These are phyloP conservation scores for Clunio marinus DNA, from an alignment of 2,888 invertebrate species.

Conservation along the genomic window DNA sequence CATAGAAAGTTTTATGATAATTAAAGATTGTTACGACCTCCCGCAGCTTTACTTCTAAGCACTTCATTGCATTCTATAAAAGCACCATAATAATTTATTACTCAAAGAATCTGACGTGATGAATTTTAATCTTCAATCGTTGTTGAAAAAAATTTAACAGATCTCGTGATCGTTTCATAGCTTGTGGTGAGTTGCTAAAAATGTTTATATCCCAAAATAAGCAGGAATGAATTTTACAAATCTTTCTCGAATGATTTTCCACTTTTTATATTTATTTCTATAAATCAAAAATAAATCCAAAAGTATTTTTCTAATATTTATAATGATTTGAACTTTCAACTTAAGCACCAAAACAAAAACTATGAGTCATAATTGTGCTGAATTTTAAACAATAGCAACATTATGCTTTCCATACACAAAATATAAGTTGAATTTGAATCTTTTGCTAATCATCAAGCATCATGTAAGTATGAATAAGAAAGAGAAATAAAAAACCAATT, in stretches of 20 bases:
- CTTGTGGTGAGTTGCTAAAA: too few species aligned
- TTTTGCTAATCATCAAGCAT: conserved; percentile 19
- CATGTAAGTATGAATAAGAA: not conserved
- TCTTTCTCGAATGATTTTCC: conserved; percentile 12
- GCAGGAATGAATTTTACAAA: conserved; percentile 8
- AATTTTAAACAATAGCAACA: conserved; percentile 17
- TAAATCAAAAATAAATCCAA: conserved; percentile 11
- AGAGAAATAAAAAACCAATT: conserved; percentile 4
- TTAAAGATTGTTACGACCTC: not conserved
- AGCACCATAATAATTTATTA: too few species aligned
- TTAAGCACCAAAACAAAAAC: not conserved
- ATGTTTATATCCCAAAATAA: too few species aligned
- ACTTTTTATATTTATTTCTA: conserved; percentile 4
- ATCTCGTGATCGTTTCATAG: too few species aligned
- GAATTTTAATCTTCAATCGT: too few species aligned
- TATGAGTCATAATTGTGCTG: conserved; percentile 21
- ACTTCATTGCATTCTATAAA: too few species aligned
- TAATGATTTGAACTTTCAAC: conserved; percentile 24
- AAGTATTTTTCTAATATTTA: conserved; percentile 11
- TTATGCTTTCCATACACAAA: conserved; percentile 11
- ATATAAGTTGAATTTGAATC: not conserved
- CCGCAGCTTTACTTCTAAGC: not conserved
- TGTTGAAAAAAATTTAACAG: too few species aligned
- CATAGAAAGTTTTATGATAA: not conserved
- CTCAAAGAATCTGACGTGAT: too few species aligned